phyloP scores from a whole-genome alignment of 2,113 vertebrate genomes.

The Mormoops blainvillei region DNA sequence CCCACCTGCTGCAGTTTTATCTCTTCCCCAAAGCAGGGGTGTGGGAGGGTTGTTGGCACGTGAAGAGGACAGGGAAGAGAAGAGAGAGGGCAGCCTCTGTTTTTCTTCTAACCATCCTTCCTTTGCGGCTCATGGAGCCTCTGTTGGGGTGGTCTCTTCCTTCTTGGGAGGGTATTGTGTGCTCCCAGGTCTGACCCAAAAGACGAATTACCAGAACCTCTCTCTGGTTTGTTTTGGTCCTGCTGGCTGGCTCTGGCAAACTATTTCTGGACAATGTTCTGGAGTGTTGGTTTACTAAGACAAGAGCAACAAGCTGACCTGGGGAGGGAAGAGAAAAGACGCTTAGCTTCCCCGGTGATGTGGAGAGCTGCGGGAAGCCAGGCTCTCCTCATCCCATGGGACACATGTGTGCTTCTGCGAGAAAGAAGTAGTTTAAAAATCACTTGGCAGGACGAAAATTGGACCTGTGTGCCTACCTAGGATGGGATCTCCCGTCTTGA shows the following conservation, averaged over 20 bases:
- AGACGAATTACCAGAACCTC: not conserved
- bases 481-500: not conserved
- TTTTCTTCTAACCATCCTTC: not conserved
- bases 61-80: not conserved
- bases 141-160: not conserved
- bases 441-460: not conserved
- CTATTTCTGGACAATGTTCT: not conserved
- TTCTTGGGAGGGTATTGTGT: not conserved
- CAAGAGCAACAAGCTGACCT: not conserved
- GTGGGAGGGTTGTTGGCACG: not conserved
- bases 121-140: not conserved
- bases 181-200: not conserved
- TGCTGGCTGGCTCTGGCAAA: not conserved
- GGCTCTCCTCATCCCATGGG: rapidly evolving
- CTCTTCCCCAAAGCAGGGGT: not conserved
- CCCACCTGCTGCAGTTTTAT: not conserved
- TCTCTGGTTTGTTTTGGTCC: not conserved
- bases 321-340: not conserved
- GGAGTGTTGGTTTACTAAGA: too few species aligned
- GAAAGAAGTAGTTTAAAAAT: not conserved
- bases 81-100: not conserved
- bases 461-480: too few species aligned
- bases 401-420: not conserved
- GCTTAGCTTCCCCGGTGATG: not conserved
- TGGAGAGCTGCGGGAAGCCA: not conserved